Base-by-base conservation (phyloP, 2,888 invertebrate species). In the Dysmachus trigonus region DNA sequence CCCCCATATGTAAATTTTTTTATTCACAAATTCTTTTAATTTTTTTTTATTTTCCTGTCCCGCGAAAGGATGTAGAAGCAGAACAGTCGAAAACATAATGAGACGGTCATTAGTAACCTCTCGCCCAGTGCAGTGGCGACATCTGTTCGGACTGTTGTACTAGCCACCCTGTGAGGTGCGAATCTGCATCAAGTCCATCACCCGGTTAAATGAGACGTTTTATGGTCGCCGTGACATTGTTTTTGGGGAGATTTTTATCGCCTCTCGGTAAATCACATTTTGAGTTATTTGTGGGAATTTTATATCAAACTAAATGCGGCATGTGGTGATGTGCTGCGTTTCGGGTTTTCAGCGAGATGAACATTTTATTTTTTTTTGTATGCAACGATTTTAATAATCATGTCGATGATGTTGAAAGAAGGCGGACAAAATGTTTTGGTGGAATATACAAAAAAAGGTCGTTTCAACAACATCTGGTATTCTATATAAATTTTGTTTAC, bases 1-100 rank as follows among this genome's bases (percentile, higher is more conserved):
- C 35, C 76, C 76, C 76, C 76, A 76, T 76, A 76, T 76, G 76
- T 76, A 76, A 76, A 76, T 38, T 76, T 41, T 31, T 41, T 76
- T 22, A 13, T 13, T 6, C 18, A 51, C 18, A 51, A 10, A 22
- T 27, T 62, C 22, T 62, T 62, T 62, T n/a, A n/a, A n/a, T n/a
- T n/a, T 51, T n/a, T n/a, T 51, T 2, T 2, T 15, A 41, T 62
- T 62, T 27, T 2, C 62, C 62, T 62, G 22, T 2, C 27, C 76
- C 35, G 22, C 76, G 41, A 76, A 76, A 76, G 76, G 76, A 76
- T 76, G 76, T 76, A 13, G 38, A 76, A 76, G 22, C 76, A n/a
- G 38, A 38, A 73, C 38, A 33, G 76, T 33, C n/a, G 35, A 76
- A 33, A 76, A 38, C 35, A 38, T 76, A 76, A 76, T 76, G 18